Base-by-base conservation (phyloP, 2,797 vertebrate genomes). In the Linurgus olivaceus region DNA sequence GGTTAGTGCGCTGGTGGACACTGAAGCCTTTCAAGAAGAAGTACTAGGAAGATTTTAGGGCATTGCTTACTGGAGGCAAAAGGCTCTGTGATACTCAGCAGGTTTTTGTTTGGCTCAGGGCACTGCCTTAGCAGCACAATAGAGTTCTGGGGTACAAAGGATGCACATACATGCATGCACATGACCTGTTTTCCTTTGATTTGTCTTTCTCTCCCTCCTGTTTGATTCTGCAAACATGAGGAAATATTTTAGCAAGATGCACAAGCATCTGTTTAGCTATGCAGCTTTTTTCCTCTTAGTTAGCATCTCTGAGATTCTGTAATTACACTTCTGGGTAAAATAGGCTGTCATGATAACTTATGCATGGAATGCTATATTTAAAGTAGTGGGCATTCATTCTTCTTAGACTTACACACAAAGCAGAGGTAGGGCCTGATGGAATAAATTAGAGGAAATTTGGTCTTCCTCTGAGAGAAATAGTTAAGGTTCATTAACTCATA, bases 261-360 rank as follows among this genome's bases (percentile, higher is more conserved):
- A 85, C 42, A 91, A 67, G 48, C 91, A 90, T 95, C 88, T 94
- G 95, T 96, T 97, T 94, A 93, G 85, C 73, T 94, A 17, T 92
- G 86, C 87, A 87, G 68, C 29, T 95, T 95, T 96, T 93, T 94
- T 81, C 48, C 42, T 86, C 93, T 92, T 96, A 92, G 67, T 83
- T 96, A 90, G 92, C 96, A 96, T 93, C 91, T 96, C 80, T 92
- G 78, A 88, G 84, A 77, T 90, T 59, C 84, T 93, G 91, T 94
- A 96, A 96, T 97, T 95, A 78, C 58, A 77, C 92, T 94, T 92
- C 78, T 91, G 93, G 72, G 93, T 87, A 89, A 90, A 96, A 92
- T 85, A 79, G n/a, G 50, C 81, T 94, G 89, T 89, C 78, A 47
- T 50, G 78, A 87, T 85, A 91, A 91, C 54, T 95, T 95, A 80